These are phyloP conservation scores for Malachius bipustulatus DNA, from an alignment of 2,888 invertebrate genomes.

Conservation along the genomic window DNA sequence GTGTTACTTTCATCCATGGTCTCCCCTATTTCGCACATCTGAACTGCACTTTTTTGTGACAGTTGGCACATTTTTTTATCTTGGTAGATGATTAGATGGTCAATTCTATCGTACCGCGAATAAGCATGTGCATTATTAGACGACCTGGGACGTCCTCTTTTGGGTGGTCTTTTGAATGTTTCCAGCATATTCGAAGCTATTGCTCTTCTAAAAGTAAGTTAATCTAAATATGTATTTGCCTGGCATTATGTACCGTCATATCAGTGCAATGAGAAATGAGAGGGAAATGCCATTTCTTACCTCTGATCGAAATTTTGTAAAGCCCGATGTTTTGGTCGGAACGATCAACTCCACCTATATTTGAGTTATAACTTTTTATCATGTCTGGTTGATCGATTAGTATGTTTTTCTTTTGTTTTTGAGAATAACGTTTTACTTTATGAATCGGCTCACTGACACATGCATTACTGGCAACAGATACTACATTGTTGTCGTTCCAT, in stretches of 20 bases:
- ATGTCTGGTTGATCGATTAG: constrained; percentile 7
- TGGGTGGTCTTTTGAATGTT: background rate
- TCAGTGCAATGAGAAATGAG: constrained; percentile 15
- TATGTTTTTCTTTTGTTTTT: constrained; percentile 8
- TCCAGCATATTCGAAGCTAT: constrained; percentile 7
- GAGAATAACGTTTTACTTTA: constrained; percentile 11
- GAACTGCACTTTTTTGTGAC: background rate
- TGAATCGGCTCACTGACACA: constrained; percentile 6
- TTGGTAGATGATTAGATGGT: constrained; percentile 1
- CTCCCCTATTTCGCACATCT: background rate
- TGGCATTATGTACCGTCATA: constrained; percentile 10
- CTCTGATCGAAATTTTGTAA: constrained; percentile 12
- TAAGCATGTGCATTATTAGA: constrained; percentile 2
- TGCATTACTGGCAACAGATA: constrained; percentile 14
- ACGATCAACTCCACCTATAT: background rate
- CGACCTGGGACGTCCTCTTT: constrained; percentile 1
- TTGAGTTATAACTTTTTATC: constrained; percentile 3
- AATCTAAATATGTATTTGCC: constrained; percentile 12
- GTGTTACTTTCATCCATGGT: too few species aligned
- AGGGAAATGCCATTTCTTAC: constrained; percentile 19
- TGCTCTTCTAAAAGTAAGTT: constrained; percentile 14
- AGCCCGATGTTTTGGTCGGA: constrained; percentile 6
- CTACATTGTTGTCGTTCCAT: constrained; percentile 20
- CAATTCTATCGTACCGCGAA: background rate
- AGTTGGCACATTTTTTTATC: background rate